phyloP scores from a whole-genome alignment of 1,140 invertebrate genomes.

The Venustaconcha ellipsiformis region DNA sequence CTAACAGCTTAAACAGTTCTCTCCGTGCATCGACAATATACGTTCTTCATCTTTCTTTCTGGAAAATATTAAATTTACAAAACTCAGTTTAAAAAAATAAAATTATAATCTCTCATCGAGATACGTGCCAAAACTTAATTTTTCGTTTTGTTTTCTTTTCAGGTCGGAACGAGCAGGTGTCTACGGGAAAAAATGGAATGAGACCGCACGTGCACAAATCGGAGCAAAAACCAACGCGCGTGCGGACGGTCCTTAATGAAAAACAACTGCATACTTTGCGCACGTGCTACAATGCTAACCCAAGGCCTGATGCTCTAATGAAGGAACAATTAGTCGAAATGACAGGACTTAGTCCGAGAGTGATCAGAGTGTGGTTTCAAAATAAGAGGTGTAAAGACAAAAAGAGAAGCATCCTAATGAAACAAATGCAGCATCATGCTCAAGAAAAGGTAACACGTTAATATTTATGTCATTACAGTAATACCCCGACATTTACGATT shows the following conservation, averaged over 20 bases:
- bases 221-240: conserved; percentile 89
- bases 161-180: conserved; percentile 53
- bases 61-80: too few species aligned
- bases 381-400: conserved; percentile 99
- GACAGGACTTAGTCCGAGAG: conserved; percentile 94
- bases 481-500: too few species aligned
- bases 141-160: conserved; percentile 18
- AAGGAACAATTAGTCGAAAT: conserved; percentile 99
- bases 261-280: conserved; percentile 95
- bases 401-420: conserved; percentile 96
- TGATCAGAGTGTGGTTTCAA: conserved; percentile 98
- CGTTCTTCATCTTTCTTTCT: too few species aligned
- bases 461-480: neutral
- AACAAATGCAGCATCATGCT: conserved; percentile 97
- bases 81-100: too few species aligned
- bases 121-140: neutral
- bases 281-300: conserved; percentile 95
- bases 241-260: conserved; percentile 98
- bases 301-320: conserved; percentile 97
- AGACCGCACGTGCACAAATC: conserved; percentile 50
- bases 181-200: conserved; percentile 44
- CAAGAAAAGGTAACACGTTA: conserved; percentile 77
- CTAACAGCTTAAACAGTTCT: too few species aligned
- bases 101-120: too few species aligned
- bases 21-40: too few species aligned